Evolutionary conservation across 1,140 invertebrate genomes (phyloP), one percentile per base, ranked within the genome.

Genomic region (Triops longicaudatus): DNA sequence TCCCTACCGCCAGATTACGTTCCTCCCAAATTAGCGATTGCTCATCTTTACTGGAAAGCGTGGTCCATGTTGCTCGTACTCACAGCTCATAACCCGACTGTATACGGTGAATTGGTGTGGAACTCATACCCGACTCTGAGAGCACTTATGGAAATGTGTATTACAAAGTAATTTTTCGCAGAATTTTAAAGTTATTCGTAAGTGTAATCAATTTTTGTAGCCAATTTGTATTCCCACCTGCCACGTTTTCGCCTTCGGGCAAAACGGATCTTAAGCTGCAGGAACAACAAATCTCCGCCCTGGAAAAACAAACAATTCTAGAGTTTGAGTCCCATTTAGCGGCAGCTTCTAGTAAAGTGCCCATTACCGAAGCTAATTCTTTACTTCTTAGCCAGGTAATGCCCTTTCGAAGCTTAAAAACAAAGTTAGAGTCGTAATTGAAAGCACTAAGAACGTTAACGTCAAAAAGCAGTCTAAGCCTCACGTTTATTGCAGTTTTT

Each of bases 91-190:
- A 98, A 98, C 89, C 95, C 96, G 0, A 85, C 87, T 0, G 89
- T 89, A 17, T 95, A 98, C 85, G 97, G 96, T 1, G 88, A 89
- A 78, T 85, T 91, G 73, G 94, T 91, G 28, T 98, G 95, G 91
- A 90, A 92, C 81, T 91, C 91, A 79, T 98, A 97, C 86, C 94
- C 96, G n/a, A 98, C 93, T 73, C 86, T 98, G 74, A 88, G 93
- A 80, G 91, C 90, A 78, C 86, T 98, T 71, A 98, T 98, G 88
- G 96, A 99, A 87, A 97, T 97, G 91, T 96, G 95, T 81, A 98
- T 99, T 81, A 98, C 96, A 9, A 96, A 94, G 89, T 92, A 86
- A 85, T 74, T 78, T 41, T 50, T n/a, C n/a, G n/a, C n/a, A n/a
- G 11, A 6, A 74, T 37, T 6, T 79, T 10, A 17, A 77, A 72